Conservation (phyloP, 2,797 vertebrate species). For the Sebastes miniatus region DNA sequence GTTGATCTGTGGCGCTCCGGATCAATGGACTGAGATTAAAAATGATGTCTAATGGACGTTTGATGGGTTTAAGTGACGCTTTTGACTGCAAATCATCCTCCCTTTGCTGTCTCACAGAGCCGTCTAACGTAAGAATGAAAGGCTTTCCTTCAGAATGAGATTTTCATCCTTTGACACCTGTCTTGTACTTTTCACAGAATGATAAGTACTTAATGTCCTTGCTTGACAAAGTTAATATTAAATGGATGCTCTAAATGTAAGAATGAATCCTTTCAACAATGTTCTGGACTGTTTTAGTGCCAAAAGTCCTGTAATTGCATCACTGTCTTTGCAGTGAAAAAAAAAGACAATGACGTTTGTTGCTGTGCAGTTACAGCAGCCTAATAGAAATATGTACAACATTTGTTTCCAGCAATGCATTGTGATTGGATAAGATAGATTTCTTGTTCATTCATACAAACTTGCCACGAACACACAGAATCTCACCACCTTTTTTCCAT, state of each 20-base stretch:
- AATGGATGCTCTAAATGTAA: not conserved
- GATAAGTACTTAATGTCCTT: conserved; percentile 5
- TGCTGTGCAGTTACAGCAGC: not conserved
- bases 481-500: not conserved
- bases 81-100: conserved; percentile 41
- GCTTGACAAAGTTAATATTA: conserved; percentile 10
- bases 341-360: not conserved
- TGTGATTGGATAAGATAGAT: not conserved
- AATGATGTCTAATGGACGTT: conserved; percentile 46
- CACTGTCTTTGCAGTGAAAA: not conserved
- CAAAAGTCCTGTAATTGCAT: not conserved
- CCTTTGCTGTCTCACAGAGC: conserved; percentile 11
- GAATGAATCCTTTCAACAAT: not conserved
- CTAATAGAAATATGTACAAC: not conserved
- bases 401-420: not conserved
- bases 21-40: conserved; percentile 51
- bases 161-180: conserved; percentile 33
- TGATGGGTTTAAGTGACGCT: conserved; percentile 55
- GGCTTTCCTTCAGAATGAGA: conserved; percentile 14
- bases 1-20: conserved; percentile 41
- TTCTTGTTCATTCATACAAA: not conserved
- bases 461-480: not conserved
- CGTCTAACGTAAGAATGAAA: conserved; percentile 27
- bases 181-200: conserved; percentile 36
- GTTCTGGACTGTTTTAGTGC: not conserved